Evolutionary conservation across 2,797 vertebrate genomes (phyloP), one percentile per base, ranked within the genome.

Genomic region (Malurus leucopterus): DNA sequence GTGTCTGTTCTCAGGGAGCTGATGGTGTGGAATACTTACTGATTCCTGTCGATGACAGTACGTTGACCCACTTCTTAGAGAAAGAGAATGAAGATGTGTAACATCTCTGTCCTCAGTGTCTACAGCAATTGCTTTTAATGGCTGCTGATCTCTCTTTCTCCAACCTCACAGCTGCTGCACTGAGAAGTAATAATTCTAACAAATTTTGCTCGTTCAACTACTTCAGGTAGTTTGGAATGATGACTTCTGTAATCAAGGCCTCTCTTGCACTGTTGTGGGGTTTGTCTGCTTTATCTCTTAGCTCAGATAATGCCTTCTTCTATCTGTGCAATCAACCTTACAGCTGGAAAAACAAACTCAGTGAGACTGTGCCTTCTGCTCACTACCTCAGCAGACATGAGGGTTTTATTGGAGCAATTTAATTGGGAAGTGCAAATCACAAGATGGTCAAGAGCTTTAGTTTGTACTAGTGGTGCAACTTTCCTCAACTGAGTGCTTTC

Each of bases 21-120:
- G 99, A 99, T 90, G 99, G 99, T 75, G 98, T 99, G 68, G 99
- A 99, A 81, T 99, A 98, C 96, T 97, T 99, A 92, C 15, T 98
- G 29, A 98, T 99, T 74, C 98, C 99, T 43, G 97, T 99, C 67
- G 98, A 99, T 62, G 95, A 96, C 5, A 97, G 94, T 93, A 99
- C 98, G 4, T 94, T 99, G 96, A 96, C 95, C 3, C 98, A 98
- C 92, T 99, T 99, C 96, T 93, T 99, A 77, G 98, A 99, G 94
- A 99, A 98, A 32, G 98, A 99, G 86, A 97, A 98, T 43, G 97
- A 96, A 18, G 97, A 98, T 73, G 86, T 63, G 4, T 97, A 91
- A 97, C 9, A 9, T 53, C 58, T 89, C 5, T 89, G 67, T 79
- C 51, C 54, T 71, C 72, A 81, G 53, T 9, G 0, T 84, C 72